Conservation (phyloP, 2,113 vertebrate genomes). For the Rousettus leschenaultii region DNA sequence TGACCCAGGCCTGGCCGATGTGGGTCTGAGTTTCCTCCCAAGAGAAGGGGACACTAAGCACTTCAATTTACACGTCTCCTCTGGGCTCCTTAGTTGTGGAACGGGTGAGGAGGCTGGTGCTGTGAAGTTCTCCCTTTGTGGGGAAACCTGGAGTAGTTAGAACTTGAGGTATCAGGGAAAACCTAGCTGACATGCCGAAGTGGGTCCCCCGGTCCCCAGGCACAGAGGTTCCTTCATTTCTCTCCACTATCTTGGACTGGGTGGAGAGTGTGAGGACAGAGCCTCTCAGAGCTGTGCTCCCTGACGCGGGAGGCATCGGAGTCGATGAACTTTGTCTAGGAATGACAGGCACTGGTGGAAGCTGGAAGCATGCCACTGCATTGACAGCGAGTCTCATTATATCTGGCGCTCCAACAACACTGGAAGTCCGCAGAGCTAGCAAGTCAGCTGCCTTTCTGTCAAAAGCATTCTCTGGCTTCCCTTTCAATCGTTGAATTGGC, state of each 20-base stretch:
- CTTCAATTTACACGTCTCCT: neutral
- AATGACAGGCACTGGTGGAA: neutral
- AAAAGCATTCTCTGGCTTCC: neutral
- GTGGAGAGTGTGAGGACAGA: neutral
- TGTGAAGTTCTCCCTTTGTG: neutral
- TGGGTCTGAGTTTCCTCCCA: neutral
- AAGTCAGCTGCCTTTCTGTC: neutral
- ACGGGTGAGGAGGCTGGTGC: neutral
- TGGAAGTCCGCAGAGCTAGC: neutral
- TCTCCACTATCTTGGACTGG: neutral
- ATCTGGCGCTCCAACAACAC: neutral
- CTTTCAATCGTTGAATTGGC: neutral
- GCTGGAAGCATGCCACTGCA: fast-evolving
- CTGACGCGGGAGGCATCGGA: fast-evolving
- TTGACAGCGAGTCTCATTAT: neutral
- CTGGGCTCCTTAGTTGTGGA: neutral
- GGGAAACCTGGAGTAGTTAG: neutral
- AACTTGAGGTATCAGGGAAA: neutral
- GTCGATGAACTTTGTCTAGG: neutral
- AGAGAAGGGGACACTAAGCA: neutral
- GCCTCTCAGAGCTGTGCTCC: neutral
- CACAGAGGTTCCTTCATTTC: neutral
- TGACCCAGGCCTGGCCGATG: neutral
- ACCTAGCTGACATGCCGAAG: neutral
- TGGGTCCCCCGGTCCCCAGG: neutral